phyloP scores from a whole-genome alignment of 1,140 invertebrate genomes.

The Helicoverpa armigera region DNA sequence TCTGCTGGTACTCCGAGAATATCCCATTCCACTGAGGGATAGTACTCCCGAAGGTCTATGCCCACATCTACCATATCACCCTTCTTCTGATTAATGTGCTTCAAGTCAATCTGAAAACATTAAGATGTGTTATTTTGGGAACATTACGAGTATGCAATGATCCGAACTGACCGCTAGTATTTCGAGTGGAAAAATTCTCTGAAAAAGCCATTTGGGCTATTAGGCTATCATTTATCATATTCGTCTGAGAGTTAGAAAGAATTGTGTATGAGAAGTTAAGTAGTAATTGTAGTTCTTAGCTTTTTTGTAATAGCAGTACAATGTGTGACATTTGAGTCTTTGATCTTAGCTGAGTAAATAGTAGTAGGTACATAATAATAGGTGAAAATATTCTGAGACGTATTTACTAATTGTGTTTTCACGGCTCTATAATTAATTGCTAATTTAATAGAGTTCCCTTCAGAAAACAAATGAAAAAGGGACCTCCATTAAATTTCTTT shows the following conservation, averaged over 20 bases:
- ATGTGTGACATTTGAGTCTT: no score
- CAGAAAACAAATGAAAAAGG: slow-evolving; percentile 20
- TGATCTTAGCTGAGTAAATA: not conserved
- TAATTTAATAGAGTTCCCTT: slow-evolving; percentile 8
- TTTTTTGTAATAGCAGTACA: no score
- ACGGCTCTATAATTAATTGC: not conserved
- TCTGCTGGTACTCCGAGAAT: slow-evolving; percentile 97
- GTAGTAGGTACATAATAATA: not conserved
- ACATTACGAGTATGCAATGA: not conserved
- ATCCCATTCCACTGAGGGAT: slow-evolving; percentile 99
- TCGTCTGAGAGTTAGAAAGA: no score
- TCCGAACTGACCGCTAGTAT: no score
- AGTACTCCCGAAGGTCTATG: slow-evolving; percentile 97
- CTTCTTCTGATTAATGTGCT: slow-evolving; percentile 94
- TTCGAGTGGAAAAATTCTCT: no score
- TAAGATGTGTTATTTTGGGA: not conserved
- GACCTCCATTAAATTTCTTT: slow-evolving; percentile 34
- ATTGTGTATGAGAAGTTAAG: no score
- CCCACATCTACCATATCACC: slow-evolving; percentile 95
- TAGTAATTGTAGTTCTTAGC: no score
- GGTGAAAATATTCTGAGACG: not conserved
- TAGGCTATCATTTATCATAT: no score
- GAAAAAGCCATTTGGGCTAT: no score
- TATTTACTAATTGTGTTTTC: slow-evolving; percentile 3
- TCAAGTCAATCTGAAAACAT: slow-evolving; percentile 93